These are phyloP conservation scores for Machimus atricapillus DNA, from an alignment of 2,888 invertebrate genomes.

Conservation along the genomic window DNA sequence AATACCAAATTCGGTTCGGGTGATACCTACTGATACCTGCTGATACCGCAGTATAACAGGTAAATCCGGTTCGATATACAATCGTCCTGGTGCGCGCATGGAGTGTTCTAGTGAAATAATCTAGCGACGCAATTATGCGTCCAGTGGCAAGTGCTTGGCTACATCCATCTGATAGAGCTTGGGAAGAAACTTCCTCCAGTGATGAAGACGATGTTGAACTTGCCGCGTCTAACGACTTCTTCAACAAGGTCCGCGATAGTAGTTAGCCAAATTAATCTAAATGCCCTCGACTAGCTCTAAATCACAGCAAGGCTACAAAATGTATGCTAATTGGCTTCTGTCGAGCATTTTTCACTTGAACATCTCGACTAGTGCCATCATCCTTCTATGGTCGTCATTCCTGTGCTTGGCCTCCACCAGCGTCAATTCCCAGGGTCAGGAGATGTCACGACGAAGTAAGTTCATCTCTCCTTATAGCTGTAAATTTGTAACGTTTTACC, in stretches of 20 bases:
- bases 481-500: neutral
- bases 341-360: neutral
- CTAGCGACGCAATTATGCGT: slow-evolving; percentile 11
- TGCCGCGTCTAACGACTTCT: neutral
- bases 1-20: neutral
- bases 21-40: neutral
- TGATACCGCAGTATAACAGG: neutral
- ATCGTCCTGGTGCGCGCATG: neutral
- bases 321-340: slow-evolving; percentile 24
- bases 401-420: neutral
- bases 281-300: neutral
- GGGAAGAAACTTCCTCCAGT: neutral
- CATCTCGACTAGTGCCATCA: slow-evolving; percentile 4
- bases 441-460: slow-evolving; percentile 22
- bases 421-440: slow-evolving; percentile 9
- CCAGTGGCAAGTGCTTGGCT: neutral
- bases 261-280: neutral
- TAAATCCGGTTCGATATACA: neutral
- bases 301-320: neutral
- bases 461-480: neutral
- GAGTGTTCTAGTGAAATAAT: slow-evolving; percentile 19
- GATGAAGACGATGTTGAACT: neutral
- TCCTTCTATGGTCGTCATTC: slow-evolving; percentile 15
- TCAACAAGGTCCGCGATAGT: neutral
- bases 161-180: neutral